A percentile compares a stretch with the other conserved stretches of the same genome.
phyloP scores from a whole-genome alignment of 37 sponge, comb jelly and placozoan genomes.

The Hexactinellida sp. region DNA sequence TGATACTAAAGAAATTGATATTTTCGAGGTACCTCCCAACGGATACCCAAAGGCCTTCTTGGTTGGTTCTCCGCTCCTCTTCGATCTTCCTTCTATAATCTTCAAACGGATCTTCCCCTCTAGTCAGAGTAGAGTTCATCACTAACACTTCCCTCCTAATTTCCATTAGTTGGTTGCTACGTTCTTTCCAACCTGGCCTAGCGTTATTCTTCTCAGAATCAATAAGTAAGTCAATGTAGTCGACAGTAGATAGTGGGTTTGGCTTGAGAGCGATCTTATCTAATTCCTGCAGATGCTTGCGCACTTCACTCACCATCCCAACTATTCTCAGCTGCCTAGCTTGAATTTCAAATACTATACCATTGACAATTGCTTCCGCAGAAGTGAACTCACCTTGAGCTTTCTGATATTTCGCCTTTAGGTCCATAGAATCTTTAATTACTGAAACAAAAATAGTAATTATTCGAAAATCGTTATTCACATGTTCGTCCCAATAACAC shows the following conservation, averaged over 20 bases:
- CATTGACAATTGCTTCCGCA: neutral
- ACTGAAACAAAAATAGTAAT: neutral
- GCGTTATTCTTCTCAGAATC: slow-evolving; percentile 37
- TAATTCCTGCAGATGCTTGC: slow-evolving; percentile 16
- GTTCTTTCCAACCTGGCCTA: slow-evolving; percentile 32
- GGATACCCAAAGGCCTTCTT: neutral
- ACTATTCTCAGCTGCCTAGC: slow-evolving; percentile 9
- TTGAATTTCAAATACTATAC: neutral
- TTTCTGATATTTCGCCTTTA: neutral
- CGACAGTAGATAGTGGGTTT: slow-evolving; percentile 39
- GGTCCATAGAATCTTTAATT: neutral
- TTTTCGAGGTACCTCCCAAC: neutral
- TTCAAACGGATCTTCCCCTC: neutral
- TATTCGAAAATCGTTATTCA: neutral
- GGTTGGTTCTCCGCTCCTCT: neutral
- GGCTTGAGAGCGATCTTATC: slow-evolving; percentile 58
- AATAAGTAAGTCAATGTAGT: slow-evolving; percentile 60
- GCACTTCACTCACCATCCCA: slow-evolving; percentile 11
- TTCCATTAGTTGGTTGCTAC: slow-evolving; percentile 20
- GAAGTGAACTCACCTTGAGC: neutral
- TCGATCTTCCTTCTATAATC: neutral
- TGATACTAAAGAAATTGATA: neutral
- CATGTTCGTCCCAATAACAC: neutral
- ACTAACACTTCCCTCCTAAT: slow-evolving; percentile 15
- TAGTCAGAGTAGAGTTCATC: neutral